These are phyloP conservation scores for Cichladusa arquata DNA, from an alignment of 2,113 vertebrate genomes.

Conservation along the genomic window DNA sequence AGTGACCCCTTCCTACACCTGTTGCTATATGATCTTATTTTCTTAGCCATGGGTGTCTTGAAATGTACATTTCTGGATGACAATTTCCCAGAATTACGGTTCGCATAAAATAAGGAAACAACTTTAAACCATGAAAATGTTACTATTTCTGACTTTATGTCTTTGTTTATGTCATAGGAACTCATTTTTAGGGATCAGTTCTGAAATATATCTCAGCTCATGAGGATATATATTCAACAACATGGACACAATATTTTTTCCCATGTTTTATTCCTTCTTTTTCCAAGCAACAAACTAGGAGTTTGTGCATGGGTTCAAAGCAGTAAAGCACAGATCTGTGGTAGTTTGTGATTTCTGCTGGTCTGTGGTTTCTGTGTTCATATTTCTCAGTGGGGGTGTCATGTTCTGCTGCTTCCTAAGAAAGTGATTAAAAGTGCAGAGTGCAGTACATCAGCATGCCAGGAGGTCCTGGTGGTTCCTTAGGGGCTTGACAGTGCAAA, in stretches of 20 bases:
- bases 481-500: not conserved
- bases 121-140: not conserved
- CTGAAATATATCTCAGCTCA: not conserved
- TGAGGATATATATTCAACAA: not conserved
- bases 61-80: not conserved
- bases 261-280: not conserved
- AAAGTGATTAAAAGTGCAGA: not conserved
- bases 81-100: not conserved
- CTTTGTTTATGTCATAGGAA: not conserved
- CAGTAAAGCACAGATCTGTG: not conserved
- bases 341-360: not conserved
- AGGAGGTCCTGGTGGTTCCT: not conserved
- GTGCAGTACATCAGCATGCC: not conserved
- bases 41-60: not conserved
- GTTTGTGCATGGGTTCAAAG: not conserved
- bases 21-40: not conserved
- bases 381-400: not conserved
- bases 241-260: not conserved
- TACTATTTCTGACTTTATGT: not conserved
- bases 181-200: not conserved
- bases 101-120: not conserved
- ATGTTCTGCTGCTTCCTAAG: not conserved
- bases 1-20: not conserved
- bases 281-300: not conserved
- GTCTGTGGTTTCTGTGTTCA: not conserved